These are phyloP conservation scores for Argya squamiceps DNA, from an alignment of 2,797 vertebrate genomes.

Conservation along the genomic window DNA sequence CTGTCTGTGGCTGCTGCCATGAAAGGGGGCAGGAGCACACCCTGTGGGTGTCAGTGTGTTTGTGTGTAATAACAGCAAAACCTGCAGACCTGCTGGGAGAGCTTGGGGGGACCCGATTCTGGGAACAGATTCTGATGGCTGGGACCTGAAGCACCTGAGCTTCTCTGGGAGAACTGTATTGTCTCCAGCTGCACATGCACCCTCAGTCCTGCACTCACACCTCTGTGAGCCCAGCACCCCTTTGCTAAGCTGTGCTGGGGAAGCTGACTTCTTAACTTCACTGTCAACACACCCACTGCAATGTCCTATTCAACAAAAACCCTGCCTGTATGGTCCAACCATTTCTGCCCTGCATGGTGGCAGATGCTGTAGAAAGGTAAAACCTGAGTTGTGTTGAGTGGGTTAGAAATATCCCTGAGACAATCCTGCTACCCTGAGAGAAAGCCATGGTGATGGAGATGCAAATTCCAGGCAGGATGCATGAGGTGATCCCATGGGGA, in stretches of 20 bases:
- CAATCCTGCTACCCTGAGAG: neutral
- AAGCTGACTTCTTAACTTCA: neutral
- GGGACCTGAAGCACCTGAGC: neutral
- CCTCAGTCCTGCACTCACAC: neutral
- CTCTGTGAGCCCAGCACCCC: rapidly evolving
- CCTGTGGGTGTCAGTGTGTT: neutral
- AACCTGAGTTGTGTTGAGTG: neutral
- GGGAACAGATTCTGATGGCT: neutral
- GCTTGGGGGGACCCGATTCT: neutral
- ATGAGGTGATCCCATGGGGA: neutral
- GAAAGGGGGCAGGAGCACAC: rapidly evolving
- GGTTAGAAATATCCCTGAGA: neutral
- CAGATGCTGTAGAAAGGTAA: neutral
- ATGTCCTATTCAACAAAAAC: neutral
- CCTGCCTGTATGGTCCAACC: rapidly evolving
- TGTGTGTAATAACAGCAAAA: neutral
- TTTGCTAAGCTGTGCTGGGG: neutral
- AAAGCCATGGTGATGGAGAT: neutral
- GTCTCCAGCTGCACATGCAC: neutral
- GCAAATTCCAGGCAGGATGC: neutral
- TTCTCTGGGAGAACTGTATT: neutral
- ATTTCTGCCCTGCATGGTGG: neutral
- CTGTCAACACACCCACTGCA: neutral
- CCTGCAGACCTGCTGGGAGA: neutral
- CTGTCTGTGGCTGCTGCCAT: neutral